phyloP scores from a whole-genome alignment of 2,113 vertebrate species.

The Isurus oxyrinchus region DNA sequence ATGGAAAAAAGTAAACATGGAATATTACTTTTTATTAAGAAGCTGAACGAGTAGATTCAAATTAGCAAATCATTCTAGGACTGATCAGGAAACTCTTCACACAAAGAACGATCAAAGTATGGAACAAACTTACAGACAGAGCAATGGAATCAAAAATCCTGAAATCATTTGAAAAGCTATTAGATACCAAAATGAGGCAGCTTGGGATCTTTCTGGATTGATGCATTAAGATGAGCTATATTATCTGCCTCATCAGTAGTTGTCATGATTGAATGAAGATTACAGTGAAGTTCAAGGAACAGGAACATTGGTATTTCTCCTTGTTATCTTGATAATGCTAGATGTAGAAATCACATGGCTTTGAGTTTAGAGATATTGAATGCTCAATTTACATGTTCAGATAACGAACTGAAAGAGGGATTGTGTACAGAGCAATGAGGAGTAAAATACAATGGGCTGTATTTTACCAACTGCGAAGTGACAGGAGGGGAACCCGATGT shows the following conservation, averaged over 20 bases:
- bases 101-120: background rate
- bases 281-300: background rate
- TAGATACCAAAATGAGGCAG: background rate
- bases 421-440: background rate
- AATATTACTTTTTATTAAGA: background rate
- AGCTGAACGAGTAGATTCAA: background rate
- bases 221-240: background rate
- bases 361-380: background rate
- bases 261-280: background rate
- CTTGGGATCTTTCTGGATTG: background rate
- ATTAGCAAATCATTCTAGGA: background rate
- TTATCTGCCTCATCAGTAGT: background rate
- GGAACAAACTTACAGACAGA: background rate
- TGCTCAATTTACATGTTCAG: background rate
- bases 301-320: background rate
- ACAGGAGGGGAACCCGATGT: too few species aligned
- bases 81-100: background rate
- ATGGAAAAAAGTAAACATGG: background rate
- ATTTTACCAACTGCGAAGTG: too few species aligned
- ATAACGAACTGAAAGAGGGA: background rate
- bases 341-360: background rate
- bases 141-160: background rate
- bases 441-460: background rate
- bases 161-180: background rate
- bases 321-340: background rate